These are phyloP conservation scores for Mythimna loreyi DNA, from an alignment of 2,888 invertebrate genomes.

Conservation along the genomic window DNA sequence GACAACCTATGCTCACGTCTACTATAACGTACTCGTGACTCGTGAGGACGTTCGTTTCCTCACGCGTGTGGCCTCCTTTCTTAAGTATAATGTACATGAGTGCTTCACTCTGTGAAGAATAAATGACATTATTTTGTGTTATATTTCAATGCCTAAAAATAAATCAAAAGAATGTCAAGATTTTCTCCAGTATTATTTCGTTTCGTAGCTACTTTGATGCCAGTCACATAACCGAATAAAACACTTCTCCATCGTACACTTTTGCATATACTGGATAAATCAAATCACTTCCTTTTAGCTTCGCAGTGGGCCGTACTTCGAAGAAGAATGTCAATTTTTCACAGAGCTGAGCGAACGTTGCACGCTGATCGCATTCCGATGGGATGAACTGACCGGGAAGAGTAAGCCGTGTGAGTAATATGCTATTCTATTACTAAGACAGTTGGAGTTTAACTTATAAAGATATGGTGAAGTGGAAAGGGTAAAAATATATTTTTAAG, in stretches of 20 bases:
- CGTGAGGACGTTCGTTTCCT: too few species aligned
- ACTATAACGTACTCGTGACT: too few species aligned
- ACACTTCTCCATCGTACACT: slow-evolving; percentile 8
- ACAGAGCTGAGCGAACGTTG: slow-evolving; percentile 24
- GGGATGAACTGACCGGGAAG: slow-evolving; percentile 45
- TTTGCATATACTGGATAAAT: slow-evolving; percentile 16
- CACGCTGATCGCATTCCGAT: slow-evolving; percentile 53
- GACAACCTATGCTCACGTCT: too few species aligned
- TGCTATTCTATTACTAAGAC: slow-evolving; percentile 34
- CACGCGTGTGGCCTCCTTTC: too few species aligned
- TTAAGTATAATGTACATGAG: too few species aligned
- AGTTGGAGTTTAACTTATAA: slow-evolving; percentile 12
- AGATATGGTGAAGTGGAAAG: background rate
- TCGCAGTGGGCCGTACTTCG: slow-evolving; percentile 25
- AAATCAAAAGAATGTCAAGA: too few species aligned
- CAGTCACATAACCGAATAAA: slow-evolving; percentile 5
- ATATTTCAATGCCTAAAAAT: too few species aligned
- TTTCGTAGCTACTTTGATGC: background rate
- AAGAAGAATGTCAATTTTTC: slow-evolving; percentile 56
- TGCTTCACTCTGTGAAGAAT: too few species aligned
- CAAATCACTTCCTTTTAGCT: slow-evolving; percentile 34
- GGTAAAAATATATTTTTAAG: background rate
- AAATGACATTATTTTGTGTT: too few species aligned
- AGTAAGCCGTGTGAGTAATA: slow-evolving; percentile 19
- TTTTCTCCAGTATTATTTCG: background rate